Evolutionary conservation across 2,888 invertebrate species (phyloP), one percentile per base, ranked within the genome.

Genomic region (Melinaea menophilus): DNA sequence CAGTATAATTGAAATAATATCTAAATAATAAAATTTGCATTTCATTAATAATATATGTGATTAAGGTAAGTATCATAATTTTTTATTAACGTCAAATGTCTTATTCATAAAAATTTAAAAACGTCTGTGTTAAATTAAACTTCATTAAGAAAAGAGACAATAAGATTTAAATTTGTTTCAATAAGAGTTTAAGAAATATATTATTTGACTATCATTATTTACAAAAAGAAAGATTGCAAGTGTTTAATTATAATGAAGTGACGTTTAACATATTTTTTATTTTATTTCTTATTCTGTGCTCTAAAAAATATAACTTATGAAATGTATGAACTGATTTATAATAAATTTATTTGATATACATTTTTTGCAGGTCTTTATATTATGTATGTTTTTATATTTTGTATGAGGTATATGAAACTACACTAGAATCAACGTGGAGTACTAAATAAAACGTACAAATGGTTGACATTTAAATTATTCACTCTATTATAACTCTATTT

Each of bases 401-500:
- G 7, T 37, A 37, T 37, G 7, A 37, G 37, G 7, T 37, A 37
- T 2, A 37, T 7, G 37, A 37, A 1, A 37, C 37, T 37, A 37
- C 22, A 22, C 22, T 7, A 7, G 37, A 37, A n/a, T 22, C 22
- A 22, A 22, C 22, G 22, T 22, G 22, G 7, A 51, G 31, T 51
- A 51, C 31, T 9, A 51, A 51, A 31, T 51, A 7, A 9, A 31
- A 51, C 31, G 2, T 51, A 51, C 31, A 31, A 11, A 51, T 9
- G 31, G 31, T 31, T 51, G 2, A 51, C 7, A 51, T 51, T 31
- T 22, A 48, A 48, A 13, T 48, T 48, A n/a, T 51, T 48, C 37
- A 48, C 48, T 31, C 48, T 60, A 55, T 61, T 60, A 65, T 65
- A 65, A 58, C 58, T 58, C 62, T 71, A 69, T 71, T 37, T 71